A percentile compares a stretch with the other conserved stretches of the same genome.
Conservation (phyloP, 2,113 vertebrate species). For the Oncorhynchus clarkii region DNA sequence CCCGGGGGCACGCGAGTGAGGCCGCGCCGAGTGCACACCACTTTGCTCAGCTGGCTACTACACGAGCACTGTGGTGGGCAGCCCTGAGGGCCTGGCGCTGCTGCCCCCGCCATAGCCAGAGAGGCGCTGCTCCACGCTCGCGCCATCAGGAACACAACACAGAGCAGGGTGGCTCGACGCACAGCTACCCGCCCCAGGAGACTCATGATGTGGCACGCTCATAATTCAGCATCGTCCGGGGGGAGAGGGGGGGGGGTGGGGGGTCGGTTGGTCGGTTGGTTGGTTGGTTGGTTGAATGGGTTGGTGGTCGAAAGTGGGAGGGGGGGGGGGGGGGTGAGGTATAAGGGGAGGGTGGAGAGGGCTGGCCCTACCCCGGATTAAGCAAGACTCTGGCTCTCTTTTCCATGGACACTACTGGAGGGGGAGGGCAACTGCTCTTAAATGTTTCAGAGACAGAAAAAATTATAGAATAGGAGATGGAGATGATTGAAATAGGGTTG, state of each 20-base stretch:
- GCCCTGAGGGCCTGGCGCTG: conserved; percentile 83
- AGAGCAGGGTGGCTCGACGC: conserved; percentile 93
- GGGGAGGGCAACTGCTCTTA: conserved; percentile 14
- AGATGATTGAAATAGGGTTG: conserved; percentile 68
- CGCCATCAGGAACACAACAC: conserved; percentile 68
- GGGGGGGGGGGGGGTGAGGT: no score
- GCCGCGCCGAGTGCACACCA: conserved; percentile 94
- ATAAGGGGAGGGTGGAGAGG: conserved; percentile 24
- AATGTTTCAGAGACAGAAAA: conserved; percentile 41
- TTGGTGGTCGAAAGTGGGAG: no score
- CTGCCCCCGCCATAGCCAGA: conserved; percentile 77
- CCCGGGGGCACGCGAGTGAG: conserved; percentile 89
- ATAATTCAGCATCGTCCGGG: conserved; percentile 98
- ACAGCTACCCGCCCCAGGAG: conserved; percentile 96
- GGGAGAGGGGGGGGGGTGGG: conserved; percentile 27
- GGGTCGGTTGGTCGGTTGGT: no score
- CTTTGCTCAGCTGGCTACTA: conserved; percentile 97
- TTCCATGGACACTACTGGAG: conserved; percentile 70
- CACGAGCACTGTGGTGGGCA: conserved; percentile 96
- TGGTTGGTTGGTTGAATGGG: no score
- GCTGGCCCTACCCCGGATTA: conserved; percentile 79
- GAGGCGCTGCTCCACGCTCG: conserved; percentile 62
- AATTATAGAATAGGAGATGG: conserved; percentile 43
- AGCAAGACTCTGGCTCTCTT: conserved; percentile 71
- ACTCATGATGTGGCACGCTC: conserved; percentile 99